These are phyloP conservation scores for Protonemura montana DNA, from an alignment of 2,888 invertebrate genomes.

Conservation along the genomic window DNA sequence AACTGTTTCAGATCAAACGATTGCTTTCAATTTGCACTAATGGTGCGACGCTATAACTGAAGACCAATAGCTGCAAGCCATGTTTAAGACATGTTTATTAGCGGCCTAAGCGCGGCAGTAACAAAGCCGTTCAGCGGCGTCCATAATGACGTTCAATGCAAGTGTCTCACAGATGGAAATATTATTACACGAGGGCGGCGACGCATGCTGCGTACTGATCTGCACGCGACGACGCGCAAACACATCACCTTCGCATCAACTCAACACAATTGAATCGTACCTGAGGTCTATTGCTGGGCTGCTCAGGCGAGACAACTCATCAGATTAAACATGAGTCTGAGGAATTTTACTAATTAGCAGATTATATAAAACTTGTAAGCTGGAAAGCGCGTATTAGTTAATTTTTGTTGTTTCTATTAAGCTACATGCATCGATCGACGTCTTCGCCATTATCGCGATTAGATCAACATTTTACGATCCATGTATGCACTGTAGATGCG, in stretches of 20 bases:
- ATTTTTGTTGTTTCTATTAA: neutral
- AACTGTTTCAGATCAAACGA: neutral
- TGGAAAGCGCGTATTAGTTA: neutral
- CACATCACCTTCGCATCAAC: neutral
- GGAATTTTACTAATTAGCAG: neutral
- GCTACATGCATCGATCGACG: neutral
- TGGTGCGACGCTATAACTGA: neutral
- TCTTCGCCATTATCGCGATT: neutral
- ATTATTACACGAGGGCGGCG: neutral
- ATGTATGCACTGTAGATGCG: neutral
- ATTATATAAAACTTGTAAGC: neutral
- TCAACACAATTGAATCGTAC: neutral
- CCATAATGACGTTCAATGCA: neutral
- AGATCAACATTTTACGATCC: neutral
- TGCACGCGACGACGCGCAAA: neutral
- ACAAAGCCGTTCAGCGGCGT: neutral
- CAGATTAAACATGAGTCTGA: neutral
- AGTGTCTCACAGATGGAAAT: neutral
- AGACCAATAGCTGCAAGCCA: neutral
- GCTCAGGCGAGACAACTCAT: neutral
- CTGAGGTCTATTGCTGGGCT: neutral
- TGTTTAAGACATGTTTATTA: conserved; percentile 29
- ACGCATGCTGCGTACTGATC: neutral
- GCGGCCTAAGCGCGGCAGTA: neutral
- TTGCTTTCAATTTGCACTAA: conserved; percentile 23